Percentiles rank a stretch among this genome's conserved stretches.
Evolutionary conservation across 2,113 vertebrate species (phyloP).

Genomic region (Psittacara wagleri): DNA sequence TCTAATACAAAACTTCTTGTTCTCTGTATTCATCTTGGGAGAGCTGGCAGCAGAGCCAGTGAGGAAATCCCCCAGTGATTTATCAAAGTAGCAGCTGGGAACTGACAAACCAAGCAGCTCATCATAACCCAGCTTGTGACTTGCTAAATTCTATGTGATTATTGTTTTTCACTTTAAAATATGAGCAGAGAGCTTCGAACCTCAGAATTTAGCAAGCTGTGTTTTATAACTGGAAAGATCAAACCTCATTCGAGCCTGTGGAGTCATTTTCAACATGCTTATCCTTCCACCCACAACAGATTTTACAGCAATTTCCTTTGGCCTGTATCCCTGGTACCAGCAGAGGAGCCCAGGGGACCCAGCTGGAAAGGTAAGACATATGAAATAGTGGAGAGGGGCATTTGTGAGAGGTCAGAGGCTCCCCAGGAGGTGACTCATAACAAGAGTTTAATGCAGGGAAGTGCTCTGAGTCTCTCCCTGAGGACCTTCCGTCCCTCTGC

Average conservation of each 20-base stretch:
- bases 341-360: background rate
- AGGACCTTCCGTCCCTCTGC: background rate
- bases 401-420: fast-evolving
- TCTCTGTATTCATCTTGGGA: background rate
- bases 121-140: constrained; percentile 7
- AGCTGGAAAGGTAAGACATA: background rate
- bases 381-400: background rate
- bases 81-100: constrained; percentile 27
- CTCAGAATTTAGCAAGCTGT: background rate
- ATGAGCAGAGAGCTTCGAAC: constrained; percentile 21
- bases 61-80: constrained; percentile 27
- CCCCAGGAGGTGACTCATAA: background rate
- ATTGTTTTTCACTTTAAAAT: constrained; percentile 38
- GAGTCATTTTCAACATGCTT: background rate
- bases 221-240: background rate
- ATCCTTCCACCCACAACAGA: background rate
- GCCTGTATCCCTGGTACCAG: background rate
- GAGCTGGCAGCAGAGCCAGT: background rate
- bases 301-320: background rate
- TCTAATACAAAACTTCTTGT: background rate
- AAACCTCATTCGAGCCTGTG: background rate
- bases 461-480: background rate
- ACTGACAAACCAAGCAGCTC: background rate
- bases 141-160: constrained; percentile 17
- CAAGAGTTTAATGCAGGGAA: background rate